Percentiles rank a stretch among this genome's conserved stretches.
phyloP scores from a whole-genome alignment of 2,888 invertebrate species.

The Coelinius sp. region DNA sequence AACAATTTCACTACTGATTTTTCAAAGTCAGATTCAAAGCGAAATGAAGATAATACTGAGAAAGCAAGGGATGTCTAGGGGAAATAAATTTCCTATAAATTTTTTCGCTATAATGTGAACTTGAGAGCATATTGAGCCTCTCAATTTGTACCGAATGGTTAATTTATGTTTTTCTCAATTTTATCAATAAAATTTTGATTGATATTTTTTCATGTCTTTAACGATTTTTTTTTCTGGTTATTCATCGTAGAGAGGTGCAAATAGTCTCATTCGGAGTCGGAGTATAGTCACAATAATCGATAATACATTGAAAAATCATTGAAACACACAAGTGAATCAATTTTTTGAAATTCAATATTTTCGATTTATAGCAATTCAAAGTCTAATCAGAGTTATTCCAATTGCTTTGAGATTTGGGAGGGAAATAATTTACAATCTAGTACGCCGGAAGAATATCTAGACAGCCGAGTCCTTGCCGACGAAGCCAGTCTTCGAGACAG shows the following conservation, averaged over 20 bases:
- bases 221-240: constrained; percentile 24
- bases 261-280: constrained; percentile 29
- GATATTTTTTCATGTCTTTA: constrained; percentile 27
- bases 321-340: not conserved
- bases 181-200: not conserved
- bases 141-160: constrained; percentile 32
- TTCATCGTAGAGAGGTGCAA: constrained; percentile 31
- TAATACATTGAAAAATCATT: constrained; percentile 1
- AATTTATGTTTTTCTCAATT: not conserved
- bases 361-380: not conserved
- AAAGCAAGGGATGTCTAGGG: not conserved
- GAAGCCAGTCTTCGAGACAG: constrained; percentile 87
- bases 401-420: constrained; percentile 46
- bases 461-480: constrained; percentile 94
- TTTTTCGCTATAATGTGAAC: constrained; percentile 21
- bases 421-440: constrained; percentile 68
- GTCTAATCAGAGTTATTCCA: constrained; percentile 4
- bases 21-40: not conserved
- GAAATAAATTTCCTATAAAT: constrained; percentile 9
- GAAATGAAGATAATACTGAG: not conserved
- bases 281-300: constrained; percentile 14
- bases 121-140: constrained; percentile 33
- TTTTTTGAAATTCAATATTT: constrained; percentile 17
- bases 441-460: constrained; percentile 73
- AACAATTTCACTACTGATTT: not conserved